These are phyloP conservation scores for Eucriotettix oculatus DNA, from an alignment of 2,888 invertebrate species.

Conservation along the genomic window DNA sequence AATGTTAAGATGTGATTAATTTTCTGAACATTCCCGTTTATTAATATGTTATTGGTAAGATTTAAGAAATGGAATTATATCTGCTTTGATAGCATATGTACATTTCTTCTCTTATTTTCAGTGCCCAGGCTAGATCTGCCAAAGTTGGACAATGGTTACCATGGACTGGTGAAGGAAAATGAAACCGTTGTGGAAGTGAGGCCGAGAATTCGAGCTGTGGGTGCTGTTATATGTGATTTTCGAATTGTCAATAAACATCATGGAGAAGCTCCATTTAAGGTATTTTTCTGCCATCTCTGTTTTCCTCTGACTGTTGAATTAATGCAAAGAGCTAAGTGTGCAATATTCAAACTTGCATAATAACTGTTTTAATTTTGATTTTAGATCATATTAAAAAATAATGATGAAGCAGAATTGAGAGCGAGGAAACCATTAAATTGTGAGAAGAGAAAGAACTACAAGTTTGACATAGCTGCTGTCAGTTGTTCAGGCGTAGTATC, in stretches of 20 bases:
- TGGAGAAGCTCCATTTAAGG: slow-evolving; percentile 85
- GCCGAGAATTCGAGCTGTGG: slow-evolving; percentile 73
- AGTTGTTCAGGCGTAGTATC: slow-evolving; percentile 78
- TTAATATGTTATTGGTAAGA: too few relatives aligned
- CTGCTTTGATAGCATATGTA: not conserved
- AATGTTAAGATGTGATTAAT: too few relatives aligned
- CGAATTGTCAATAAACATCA: slow-evolving; percentile 82
- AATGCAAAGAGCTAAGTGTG: not conserved
- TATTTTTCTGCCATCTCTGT: slow-evolving; percentile 20
- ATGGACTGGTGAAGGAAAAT: slow-evolving; percentile 83
- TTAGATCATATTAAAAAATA: slow-evolving; percentile 24
- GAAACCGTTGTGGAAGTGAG: slow-evolving; percentile 85
- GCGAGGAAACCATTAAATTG: slow-evolving; percentile 77
- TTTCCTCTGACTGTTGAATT: not conserved
- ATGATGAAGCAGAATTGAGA: slow-evolving; percentile 64
- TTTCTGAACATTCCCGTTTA: too few relatives aligned
- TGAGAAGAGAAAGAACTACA: slow-evolving; percentile 86
- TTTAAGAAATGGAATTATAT: too few relatives aligned
- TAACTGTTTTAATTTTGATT: slow-evolving; percentile 7
- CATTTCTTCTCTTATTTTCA: slow-evolving; percentile 26
- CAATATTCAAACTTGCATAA: not conserved
- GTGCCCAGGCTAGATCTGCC: slow-evolving; percentile 59
- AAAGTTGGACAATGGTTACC: slow-evolving; percentile 75
- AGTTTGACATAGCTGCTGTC: slow-evolving; percentile 87
- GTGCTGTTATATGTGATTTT: slow-evolving; percentile 67